Evolutionary conservation across 2,888 invertebrate species (phyloP), one percentile per base, ranked within the genome.

Genomic region (Synergus japonicus): DNA sequence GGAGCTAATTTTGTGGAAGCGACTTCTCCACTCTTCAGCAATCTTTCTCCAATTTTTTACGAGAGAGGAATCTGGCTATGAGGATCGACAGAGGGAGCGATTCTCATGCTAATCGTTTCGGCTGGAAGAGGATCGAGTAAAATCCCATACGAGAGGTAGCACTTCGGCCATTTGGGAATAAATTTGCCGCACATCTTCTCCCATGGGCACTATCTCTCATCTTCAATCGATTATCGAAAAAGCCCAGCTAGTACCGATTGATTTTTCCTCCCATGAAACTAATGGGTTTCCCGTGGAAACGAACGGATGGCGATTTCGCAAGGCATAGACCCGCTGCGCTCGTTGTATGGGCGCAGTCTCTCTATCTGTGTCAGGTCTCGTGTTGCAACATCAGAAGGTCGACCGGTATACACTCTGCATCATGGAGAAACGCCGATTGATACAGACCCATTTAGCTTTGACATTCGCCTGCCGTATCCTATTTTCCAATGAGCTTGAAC

Each of bases 331-430:
- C 82, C 81, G 83, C 77, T 78, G 64, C 81, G 83, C 77, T 78
- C 60, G 78, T 81, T 83, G 81, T 82, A 83, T 81, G 84, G 82
- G 85, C 86, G 87, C 88, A 86, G 86, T 84, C 87, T 89, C 87
- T 87, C 88, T 90, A 91, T 91, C 91, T 90, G 90, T 91, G 91
- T 89, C 91, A 91, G 90, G 89, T 90, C 90, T 90, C 88, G 87
- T 88, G 89, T 91, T 90, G 91, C 91, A 91, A 91, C 89, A 88
- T 88, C 89, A 91, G 91, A 92, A 92, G 92, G 92, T 92, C 91
- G 91, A 92, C 92, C 88, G 89, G 91, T 92, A 89, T 89, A 87
- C 88, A 83, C 83, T 85, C 78, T 83, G 79, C 82, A 83, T 79
- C 81, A 81, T 83, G 83, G 85, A 87, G 87, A 86, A 87, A 84